Conservation (phyloP, 2,888 invertebrate genomes). For the Nyleta sp. region DNA sequence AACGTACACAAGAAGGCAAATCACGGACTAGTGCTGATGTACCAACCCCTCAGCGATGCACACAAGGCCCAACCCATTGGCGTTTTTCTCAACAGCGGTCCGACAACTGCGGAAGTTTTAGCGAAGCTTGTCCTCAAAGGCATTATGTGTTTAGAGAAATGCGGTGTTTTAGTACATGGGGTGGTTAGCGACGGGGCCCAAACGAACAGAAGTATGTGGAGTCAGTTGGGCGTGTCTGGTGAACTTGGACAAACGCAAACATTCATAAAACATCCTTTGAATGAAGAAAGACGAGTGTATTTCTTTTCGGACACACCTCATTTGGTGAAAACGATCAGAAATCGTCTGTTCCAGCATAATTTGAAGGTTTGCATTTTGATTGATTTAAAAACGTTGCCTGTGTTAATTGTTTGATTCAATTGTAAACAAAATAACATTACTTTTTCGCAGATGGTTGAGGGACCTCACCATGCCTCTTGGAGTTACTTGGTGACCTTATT, state of each 20-base stretch:
- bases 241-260: neutral
- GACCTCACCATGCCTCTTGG: neutral
- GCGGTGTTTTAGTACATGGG: neutral
- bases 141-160: slow-evolving; percentile 1
- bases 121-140: slow-evolving; percentile 5
- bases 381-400: too few relatives aligned
- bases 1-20: neutral
- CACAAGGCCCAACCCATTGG: slow-evolving; percentile 8
- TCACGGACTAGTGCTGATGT: slow-evolving; percentile 17
- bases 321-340: slow-evolving; percentile 5
- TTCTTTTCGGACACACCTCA: slow-evolving; percentile 10
- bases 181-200: neutral
- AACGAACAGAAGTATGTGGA: slow-evolving; percentile 14
- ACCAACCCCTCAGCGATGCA: neutral
- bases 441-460: neutral
- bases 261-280: neutral
- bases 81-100: neutral
- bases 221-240: neutral
- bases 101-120: neutral
- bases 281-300: neutral
- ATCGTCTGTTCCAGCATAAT: neutral
- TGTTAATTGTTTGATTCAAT: neutral
- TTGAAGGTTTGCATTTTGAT: neutral
- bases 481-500: neutral
- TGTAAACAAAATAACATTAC: neutral